Percentiles rank a stretch among this genome's conserved stretches.
phyloP scores from a whole-genome alignment of 1,140 invertebrate genomes.

The Atta colombica region DNA sequence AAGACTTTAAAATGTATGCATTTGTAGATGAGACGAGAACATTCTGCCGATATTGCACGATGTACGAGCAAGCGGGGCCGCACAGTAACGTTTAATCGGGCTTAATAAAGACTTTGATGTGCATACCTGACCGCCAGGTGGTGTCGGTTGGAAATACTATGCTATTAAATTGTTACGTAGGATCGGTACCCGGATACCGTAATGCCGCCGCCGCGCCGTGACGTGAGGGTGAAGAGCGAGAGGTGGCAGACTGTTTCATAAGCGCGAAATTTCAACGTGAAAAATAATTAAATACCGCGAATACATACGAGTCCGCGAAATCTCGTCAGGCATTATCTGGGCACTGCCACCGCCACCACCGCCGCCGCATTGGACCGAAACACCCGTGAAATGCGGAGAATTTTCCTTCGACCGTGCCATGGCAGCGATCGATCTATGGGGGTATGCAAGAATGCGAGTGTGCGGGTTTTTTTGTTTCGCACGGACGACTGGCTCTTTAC shows the following conservation, averaged over 20 bases:
- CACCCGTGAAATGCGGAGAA: slow-evolving; percentile 7
- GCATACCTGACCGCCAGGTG: slow-evolving; percentile 75
- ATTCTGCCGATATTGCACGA: slow-evolving; percentile 24
- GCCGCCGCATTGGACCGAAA: not conserved
- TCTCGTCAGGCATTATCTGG: not conserved
- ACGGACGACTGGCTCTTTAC: slow-evolving; percentile 33
- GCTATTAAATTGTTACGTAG: slow-evolving; percentile 79
- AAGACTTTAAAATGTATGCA: not conserved
- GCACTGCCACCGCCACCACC: not conserved
- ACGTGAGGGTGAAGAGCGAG: slow-evolving; percentile 20
- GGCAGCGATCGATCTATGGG: not conserved
- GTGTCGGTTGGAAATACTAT: slow-evolving; percentile 67
- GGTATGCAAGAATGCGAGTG: slow-evolving; percentile 37
- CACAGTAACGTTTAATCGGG: slow-evolving; percentile 74
- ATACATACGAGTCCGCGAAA: slow-evolving; percentile 2
- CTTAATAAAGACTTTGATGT: slow-evolving; percentile 79
- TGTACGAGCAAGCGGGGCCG: slow-evolving; percentile 41
- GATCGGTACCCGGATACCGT: slow-evolving; percentile 67
- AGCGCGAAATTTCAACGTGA: slow-evolving; percentile 45
- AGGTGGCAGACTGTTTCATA: slow-evolving; percentile 10
- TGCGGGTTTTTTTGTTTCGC: slow-evolving; percentile 3
- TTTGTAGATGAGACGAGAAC: slow-evolving; percentile 9
- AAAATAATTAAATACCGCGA: slow-evolving; percentile 42
- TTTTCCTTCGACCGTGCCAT: slow-evolving; percentile 12
- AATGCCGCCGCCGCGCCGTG: slow-evolving; percentile 7